These are phyloP conservation scores for Thera britannica DNA, from an alignment of 2,888 invertebrate species.

Conservation along the genomic window DNA sequence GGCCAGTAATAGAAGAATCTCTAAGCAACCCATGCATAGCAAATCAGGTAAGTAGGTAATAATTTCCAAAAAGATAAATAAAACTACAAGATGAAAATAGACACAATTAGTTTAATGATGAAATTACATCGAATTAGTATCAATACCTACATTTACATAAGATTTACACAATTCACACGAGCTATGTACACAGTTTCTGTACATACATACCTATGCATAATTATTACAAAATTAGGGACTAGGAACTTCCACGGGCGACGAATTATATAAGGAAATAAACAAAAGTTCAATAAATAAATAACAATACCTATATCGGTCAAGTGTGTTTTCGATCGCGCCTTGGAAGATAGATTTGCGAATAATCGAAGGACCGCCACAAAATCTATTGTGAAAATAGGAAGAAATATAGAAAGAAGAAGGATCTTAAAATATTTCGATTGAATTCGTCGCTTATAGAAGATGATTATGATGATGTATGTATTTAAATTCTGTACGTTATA, in stretches of 20 bases:
- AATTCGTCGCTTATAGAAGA: no score
- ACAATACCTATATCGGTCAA: background rate
- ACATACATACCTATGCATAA: constrained; percentile 42
- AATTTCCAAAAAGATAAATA: constrained; percentile 32
- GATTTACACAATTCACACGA: constrained; percentile 37
- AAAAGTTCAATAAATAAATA: background rate
- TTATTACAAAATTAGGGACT: constrained; percentile 39
- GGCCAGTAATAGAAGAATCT: no score
- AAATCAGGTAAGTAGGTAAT: no score
- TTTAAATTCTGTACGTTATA: background rate
- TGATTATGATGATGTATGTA: no score
- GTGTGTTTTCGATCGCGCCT: no score
- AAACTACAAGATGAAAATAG: constrained; percentile 74
- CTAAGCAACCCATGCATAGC: no score
- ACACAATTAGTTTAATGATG: constrained; percentile 80
- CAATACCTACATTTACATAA: constrained; percentile 27
- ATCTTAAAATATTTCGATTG: no score
- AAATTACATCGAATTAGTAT: constrained; percentile 56
- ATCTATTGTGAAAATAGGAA: no score
- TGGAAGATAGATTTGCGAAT: no score
- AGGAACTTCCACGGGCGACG: constrained; percentile 26
- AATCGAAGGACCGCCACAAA: no score
- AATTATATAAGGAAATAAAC: constrained; percentile 8
- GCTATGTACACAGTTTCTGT: constrained; percentile 37
- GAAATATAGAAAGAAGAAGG: no score